These are phyloP conservation scores for Sandelia bainsii DNA, from an alignment of 2,797 vertebrate genomes.

Conservation along the genomic window DNA sequence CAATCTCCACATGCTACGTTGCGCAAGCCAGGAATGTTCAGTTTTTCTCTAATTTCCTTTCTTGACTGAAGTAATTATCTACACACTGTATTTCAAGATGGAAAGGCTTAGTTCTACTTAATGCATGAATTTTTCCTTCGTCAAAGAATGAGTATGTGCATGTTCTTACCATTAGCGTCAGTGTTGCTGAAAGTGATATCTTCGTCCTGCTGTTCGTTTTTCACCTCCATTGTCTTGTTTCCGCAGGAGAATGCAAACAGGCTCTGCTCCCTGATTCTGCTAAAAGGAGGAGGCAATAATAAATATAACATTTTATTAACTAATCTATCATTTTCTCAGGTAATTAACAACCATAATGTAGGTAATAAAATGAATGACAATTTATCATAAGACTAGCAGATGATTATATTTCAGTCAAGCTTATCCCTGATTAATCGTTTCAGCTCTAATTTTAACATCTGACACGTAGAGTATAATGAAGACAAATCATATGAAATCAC, in stretches of 20 bases:
- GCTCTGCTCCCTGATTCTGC: slow-evolving; percentile 73
- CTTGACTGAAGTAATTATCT: slow-evolving; percentile 30
- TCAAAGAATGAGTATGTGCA: background rate
- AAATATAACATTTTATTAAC: background rate
- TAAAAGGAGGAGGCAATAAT: background rate
- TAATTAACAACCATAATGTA: background rate
- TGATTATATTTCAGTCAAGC: too few species aligned
- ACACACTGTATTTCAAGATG: slow-evolving; percentile 1
- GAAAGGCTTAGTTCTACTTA: background rate
- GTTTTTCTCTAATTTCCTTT: slow-evolving; percentile 7
- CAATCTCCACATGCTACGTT: slow-evolving; percentile 64
- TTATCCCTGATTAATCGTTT: too few species aligned
- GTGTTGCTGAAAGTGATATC: slow-evolving; percentile 94
- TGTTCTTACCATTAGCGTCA: slow-evolving; percentile 93
- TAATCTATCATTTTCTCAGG: background rate
- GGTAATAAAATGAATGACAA: too few species aligned
- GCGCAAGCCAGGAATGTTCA: slow-evolving; percentile 53
- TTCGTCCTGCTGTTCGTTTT: slow-evolving; percentile 91
- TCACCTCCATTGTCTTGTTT: slow-evolving; percentile 93
- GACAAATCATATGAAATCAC: background rate
- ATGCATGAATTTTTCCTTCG: background rate
- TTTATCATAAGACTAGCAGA: too few species aligned
- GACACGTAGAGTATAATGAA: too few species aligned
- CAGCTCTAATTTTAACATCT: too few species aligned
- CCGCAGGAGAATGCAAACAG: slow-evolving; percentile 76